phyloP scores from a whole-genome alignment of 2,888 invertebrate species.

The Ophion ventricosus region DNA sequence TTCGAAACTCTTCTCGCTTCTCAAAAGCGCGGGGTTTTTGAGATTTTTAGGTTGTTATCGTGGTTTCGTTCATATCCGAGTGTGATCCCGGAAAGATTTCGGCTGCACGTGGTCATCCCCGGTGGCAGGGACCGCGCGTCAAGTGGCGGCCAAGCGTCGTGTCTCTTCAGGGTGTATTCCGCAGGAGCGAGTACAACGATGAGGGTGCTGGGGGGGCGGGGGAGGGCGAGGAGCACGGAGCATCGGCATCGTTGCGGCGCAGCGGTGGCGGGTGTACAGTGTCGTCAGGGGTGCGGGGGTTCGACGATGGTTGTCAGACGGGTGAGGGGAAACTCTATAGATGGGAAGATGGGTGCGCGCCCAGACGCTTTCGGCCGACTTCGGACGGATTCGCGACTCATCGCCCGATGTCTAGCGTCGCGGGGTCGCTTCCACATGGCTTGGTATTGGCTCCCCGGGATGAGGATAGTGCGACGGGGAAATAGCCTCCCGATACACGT shows the following conservation, averaged over 20 bases:
- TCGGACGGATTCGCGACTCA: slow-evolving; percentile 79
- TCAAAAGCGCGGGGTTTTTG: neutral
- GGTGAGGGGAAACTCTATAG: slow-evolving; percentile 49
- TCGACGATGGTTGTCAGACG: slow-evolving; percentile 10
- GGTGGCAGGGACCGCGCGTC: neutral
- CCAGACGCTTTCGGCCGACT: slow-evolving; percentile 74
- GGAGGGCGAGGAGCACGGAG: slow-evolving; percentile 57
- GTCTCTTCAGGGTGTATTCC: neutral
- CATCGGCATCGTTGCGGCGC: slow-evolving; percentile 73
- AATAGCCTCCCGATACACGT: slow-evolving; percentile 69
- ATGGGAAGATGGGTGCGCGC: slow-evolving; percentile 63
- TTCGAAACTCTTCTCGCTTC: neutral
- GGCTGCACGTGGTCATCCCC: neutral
- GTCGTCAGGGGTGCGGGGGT: slow-evolving; percentile 14
- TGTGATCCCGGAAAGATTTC: neutral
- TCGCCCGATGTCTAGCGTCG: slow-evolving; percentile 78
- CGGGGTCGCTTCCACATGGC: slow-evolving; percentile 81
- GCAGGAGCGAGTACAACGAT: slow-evolving; percentile 62
- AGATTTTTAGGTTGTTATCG: neutral
- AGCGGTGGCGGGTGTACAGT: slow-evolving; percentile 71
- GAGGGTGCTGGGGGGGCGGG: too few relatives aligned
- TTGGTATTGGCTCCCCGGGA: slow-evolving; percentile 83
- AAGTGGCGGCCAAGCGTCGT: neutral
- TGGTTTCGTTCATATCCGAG: neutral
- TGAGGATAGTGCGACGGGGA: slow-evolving; percentile 75